phyloP scores from a whole-genome alignment of 2,113 vertebrate genomes.

The Calidris pygmaea region DNA sequence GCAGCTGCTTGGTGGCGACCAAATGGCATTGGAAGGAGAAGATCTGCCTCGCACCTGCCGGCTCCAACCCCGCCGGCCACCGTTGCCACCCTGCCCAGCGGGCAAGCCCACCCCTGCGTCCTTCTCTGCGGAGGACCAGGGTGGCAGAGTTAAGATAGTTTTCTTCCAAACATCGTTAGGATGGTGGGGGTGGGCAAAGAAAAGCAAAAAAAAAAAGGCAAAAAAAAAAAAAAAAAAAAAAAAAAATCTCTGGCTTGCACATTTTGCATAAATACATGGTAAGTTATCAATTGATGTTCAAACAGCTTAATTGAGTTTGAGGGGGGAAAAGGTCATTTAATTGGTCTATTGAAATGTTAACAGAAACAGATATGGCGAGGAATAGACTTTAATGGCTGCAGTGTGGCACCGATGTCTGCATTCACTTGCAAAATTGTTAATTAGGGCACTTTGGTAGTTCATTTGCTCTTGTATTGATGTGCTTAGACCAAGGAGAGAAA shows the following conservation, averaged over 20 bases:
- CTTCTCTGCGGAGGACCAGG: conserved; percentile 50
- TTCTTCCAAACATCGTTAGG: conserved; percentile 66
- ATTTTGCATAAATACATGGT: conserved; percentile 80
- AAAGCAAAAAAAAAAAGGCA: not conserved
- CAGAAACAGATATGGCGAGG: conserved; percentile 86
- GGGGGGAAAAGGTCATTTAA: conserved; percentile 89
- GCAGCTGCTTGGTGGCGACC: conserved; percentile 45
- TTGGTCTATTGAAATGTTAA: conserved; percentile 95
- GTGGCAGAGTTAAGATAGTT: conserved; percentile 56
- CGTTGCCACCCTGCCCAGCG: not conserved
- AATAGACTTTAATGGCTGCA: conserved; percentile 89
- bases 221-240: too few species aligned
- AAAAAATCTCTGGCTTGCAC: conserved; percentile 61
- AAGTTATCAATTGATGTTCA: conserved; percentile 84
- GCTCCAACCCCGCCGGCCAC: not conserved
- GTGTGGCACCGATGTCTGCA: conserved; percentile 88
- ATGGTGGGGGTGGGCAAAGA: not conserved
- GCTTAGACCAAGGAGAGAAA: conserved; percentile 85
- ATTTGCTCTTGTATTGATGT: conserved; percentile 93
- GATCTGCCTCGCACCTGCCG: conserved; percentile 50
- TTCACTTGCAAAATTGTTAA: conserved; percentile 96
- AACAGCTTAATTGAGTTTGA: conserved; percentile 88
- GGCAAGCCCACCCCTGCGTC: not conserved
- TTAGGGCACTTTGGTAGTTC: conserved; percentile 85
- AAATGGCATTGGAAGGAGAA: conserved; percentile 24